phyloP scores from a whole-genome alignment of 2,113 vertebrate genomes.

The Thermophis baileyi region DNA sequence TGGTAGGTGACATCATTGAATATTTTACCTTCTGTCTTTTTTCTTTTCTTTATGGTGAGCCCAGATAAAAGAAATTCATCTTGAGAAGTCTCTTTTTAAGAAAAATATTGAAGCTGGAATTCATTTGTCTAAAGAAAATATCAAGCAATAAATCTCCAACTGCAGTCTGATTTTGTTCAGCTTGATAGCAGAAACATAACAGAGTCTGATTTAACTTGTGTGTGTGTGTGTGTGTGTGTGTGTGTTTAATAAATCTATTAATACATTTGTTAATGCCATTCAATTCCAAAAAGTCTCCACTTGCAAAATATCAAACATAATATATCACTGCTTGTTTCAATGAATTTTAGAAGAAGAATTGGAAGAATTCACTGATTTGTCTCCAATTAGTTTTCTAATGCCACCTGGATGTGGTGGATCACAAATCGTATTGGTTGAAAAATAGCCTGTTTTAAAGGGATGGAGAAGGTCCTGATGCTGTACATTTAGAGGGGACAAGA shows the following conservation, averaged over 20 bases:
- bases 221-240: too few relatives aligned
- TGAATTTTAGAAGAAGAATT: neutral
- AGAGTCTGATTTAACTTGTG: neutral
- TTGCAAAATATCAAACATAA: neutral
- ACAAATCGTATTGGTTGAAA: neutral
- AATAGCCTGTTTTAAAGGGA: neutral
- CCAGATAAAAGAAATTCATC: neutral
- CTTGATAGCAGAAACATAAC: neutral
- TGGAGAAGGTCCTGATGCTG: neutral
- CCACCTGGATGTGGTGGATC: neutral
- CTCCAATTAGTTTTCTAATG: neutral
- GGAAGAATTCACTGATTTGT: neutral
- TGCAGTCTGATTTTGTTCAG: neutral
- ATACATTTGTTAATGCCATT: neutral
- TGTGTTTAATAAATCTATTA: neutral
- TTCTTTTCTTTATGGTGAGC: neutral
- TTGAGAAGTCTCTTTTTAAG: neutral
- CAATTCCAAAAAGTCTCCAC: neutral
- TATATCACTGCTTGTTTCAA: neutral
- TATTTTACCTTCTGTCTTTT: neutral
- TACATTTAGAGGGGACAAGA: neutral
- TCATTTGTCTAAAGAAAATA: neutral
- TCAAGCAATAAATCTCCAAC: neutral
- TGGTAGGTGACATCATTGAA: neutral
- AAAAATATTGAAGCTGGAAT: neutral